phyloP scores from a whole-genome alignment of 2,113 vertebrate species.

The Acrocephalus kingi region DNA sequence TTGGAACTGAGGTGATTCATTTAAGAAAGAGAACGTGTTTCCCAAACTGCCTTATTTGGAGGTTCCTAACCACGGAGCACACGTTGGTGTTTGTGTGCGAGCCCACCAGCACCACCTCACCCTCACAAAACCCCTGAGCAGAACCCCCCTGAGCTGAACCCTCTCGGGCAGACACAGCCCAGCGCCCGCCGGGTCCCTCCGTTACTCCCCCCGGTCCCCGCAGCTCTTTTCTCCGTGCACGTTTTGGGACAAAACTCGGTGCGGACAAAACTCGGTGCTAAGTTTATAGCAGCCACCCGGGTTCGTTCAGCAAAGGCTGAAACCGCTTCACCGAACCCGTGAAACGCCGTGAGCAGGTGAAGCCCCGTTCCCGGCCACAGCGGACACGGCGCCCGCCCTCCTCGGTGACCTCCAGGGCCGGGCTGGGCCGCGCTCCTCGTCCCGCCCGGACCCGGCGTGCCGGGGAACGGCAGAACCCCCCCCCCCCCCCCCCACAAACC shows the following conservation, averaged over 20 bases:
- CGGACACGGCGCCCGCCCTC: background rate
- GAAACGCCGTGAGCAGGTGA: accelerated
- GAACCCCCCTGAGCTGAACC: background rate
- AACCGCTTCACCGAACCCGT: accelerated
- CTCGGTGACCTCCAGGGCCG: background rate
- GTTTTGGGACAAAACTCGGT: background rate
- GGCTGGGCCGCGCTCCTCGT: background rate
- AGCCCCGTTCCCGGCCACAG: background rate
- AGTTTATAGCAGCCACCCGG: background rate
- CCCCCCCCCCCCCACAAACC: background rate
- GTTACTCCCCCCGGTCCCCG: background rate
- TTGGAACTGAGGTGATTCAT: background rate
- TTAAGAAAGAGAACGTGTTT: accelerated
- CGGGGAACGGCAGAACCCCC: background rate
- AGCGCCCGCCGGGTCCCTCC: background rate
- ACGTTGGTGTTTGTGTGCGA: accelerated
- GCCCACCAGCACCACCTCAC: accelerated
- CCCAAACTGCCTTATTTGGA: background rate
- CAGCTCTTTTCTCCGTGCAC: accelerated
- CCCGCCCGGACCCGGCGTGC: background rate
- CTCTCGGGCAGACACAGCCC: background rate
- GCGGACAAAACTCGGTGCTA: background rate
- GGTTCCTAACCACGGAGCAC: accelerated
- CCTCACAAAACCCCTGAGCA: background rate
- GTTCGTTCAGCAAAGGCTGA: accelerated